Evolutionary conservation across 2,797 vertebrate species (phyloP), one percentile per base, ranked within the genome.

Genomic region (Garrulus glandarius): DNA sequence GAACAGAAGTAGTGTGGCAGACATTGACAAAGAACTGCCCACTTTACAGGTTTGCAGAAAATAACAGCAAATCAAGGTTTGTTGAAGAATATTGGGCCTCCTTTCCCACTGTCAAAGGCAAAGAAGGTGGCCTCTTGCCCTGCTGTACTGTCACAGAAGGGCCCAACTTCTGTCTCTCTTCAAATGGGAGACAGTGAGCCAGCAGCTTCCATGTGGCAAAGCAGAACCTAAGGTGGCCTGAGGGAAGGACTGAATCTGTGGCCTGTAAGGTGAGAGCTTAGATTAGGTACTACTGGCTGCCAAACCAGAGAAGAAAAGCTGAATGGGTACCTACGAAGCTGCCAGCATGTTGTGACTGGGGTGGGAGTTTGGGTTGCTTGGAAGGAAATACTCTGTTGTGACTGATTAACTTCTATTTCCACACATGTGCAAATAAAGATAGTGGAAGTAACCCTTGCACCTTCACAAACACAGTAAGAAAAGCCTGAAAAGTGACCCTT

Each of bases 111-210:
- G 7, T 56, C 32, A 82, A 70, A 71, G 19, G 14, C 53, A 68
- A 76, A 47, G n/a, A 63, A 59, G 14, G 8, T 36, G 18, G 6
- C 22, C 4, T 71, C 32, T 79, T 69, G 27, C 12, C 15, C 15
- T 3, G 1, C 26, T 1, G 0, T 64, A 39, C 20, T 3, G 2
- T 41, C 5, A 5, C 16, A 46, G 26, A 69, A 57, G 18, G 8
- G 8, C 26, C 32, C 26, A 26, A 15, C 29, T 74, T 85, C n/a
- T 82, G 10, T 17, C 11, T 50, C n/a, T 32, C 21, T 64, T 34
- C 39, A 59, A 32, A 30, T 1, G 13, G 23, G 32, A 80, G 46
- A 47, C 47, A 47, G 6, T 15, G 10, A 29, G 4, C 12, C 30
- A 77, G 26, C 34, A 77, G 18, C 12, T 90, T 22, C 27, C 11